Conservation (phyloP, 2,797 vertebrate species). For the Simalia tracyae region DNA sequence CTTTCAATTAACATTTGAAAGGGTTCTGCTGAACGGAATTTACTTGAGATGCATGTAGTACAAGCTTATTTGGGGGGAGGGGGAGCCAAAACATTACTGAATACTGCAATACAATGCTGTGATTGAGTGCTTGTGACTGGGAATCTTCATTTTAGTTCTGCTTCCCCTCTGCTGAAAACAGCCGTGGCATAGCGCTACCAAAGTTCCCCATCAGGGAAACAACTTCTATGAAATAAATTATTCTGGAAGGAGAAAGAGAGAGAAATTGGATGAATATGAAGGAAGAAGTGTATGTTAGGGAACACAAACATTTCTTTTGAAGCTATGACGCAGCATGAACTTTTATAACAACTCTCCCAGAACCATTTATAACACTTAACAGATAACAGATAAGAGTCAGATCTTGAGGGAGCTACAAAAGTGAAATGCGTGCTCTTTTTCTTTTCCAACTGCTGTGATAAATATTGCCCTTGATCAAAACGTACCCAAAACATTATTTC, state of each 20-base stretch:
- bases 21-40: background rate
- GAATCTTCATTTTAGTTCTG: background rate
- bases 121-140: background rate
- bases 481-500: background rate
- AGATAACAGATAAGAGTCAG: background rate
- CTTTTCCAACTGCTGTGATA: background rate
- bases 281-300: background rate
- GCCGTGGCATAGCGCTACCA: background rate
- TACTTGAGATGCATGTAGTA: background rate
- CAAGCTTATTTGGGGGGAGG: background rate
- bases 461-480: slow-evolving; percentile 1
- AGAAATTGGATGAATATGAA: background rate
- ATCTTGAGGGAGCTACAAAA: background rate
- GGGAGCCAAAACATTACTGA: background rate
- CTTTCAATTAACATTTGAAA: background rate
- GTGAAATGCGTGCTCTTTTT: background rate
- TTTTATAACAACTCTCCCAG: background rate
- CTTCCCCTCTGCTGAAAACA: background rate
- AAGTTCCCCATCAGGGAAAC: background rate
- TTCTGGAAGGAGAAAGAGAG: background rate
- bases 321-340: background rate
- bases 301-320: background rate
- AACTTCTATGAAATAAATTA: background rate
- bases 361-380: background rate
- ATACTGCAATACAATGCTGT: background rate